These are phyloP conservation scores for Phalloptychus januarius DNA, from an alignment of 2,797 vertebrate species.

Conservation along the genomic window DNA sequence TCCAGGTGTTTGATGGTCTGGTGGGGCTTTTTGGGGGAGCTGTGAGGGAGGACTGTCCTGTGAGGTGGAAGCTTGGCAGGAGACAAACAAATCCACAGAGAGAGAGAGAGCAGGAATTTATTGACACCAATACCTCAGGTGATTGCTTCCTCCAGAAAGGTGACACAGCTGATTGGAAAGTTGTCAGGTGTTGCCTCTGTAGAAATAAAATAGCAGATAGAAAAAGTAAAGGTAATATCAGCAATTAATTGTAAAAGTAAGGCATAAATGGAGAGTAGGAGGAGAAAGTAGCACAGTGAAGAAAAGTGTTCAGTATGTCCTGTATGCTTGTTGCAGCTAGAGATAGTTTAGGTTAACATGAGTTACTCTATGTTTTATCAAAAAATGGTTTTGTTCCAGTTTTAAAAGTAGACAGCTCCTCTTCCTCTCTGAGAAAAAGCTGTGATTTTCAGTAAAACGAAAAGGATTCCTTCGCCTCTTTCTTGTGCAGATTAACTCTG, in stretches of 20 bases:
- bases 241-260: neutral
- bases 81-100: no score
- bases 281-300: neutral
- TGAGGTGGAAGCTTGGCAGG: no score
- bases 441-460: slow-evolving; percentile 48
- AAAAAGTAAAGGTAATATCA: neutral
- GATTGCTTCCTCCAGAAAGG: neutral
- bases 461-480: slow-evolving; percentile 7
- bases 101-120: neutral
- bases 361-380: neutral
- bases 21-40: no score
- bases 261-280: neutral
- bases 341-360: neutral
- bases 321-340: neutral
- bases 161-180: neutral
- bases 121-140: neutral
- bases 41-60: no score
- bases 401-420: neutral
- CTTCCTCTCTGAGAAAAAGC: neutral
- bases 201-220: neutral
- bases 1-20: no score
- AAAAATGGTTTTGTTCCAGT: neutral
- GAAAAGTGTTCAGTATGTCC: neutral
- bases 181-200: neutral
- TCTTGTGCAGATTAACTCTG: slow-evolving; percentile 16